Conservation (phyloP, 2,888 invertebrate species). For the Oligia latruncula region DNA sequence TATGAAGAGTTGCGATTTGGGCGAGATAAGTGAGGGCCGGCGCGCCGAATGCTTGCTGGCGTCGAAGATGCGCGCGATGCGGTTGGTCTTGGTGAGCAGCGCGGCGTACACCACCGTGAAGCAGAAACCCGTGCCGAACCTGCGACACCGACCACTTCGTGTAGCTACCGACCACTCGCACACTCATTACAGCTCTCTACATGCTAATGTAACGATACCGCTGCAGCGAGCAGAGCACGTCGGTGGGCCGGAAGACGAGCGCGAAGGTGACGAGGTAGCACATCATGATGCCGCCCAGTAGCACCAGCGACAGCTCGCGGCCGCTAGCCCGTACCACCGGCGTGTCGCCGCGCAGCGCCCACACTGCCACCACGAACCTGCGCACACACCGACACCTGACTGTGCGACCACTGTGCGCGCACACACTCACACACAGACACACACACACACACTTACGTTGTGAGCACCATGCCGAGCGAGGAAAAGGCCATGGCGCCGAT, state of each 20-base stretch:
- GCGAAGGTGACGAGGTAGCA: constrained; percentile 98
- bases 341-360: constrained; percentile 96
- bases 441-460: constrained; percentile 85
- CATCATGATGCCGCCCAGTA: constrained; percentile 96
- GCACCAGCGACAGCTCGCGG: constrained; percentile 96
- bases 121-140: constrained; percentile 96
- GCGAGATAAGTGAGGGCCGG: constrained; percentile 97
- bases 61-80: constrained; percentile 98
- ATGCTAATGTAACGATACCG: constrained; percentile 88
- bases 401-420: not conserved
- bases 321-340: constrained; percentile 99
- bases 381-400: constrained; percentile 7
- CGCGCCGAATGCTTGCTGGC: constrained; percentile 98
- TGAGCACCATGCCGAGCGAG: constrained; percentile 95
- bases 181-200: not conserved
- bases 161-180: not conserved
- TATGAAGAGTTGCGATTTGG: constrained; percentile 96
- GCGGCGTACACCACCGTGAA: constrained; percentile 99
- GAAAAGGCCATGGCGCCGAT: constrained; percentile 97
- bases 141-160: constrained; percentile 72
- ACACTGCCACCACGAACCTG: constrained; percentile 93
- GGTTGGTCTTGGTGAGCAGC: constrained; percentile 98
- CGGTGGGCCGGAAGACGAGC: constrained; percentile 95
- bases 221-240: constrained; percentile 96
- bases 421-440: not conserved